Conservation (phyloP, 1,140 invertebrate genomes). For the Drosophila rhopaloa region DNA sequence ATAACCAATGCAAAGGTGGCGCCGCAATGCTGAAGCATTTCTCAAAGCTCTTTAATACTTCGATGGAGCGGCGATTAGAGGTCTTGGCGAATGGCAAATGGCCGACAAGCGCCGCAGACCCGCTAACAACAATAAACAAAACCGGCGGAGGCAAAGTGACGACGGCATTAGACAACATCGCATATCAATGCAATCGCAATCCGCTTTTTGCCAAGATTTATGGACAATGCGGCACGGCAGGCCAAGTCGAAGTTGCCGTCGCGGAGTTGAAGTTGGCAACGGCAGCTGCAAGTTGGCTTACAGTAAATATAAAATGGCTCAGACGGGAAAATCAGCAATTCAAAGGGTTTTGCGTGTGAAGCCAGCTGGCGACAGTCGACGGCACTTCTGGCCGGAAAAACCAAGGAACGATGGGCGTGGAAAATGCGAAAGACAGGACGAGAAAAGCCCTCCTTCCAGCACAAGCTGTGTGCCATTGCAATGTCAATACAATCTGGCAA, state of each 20-base stretch:
- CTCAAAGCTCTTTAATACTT: constrained; percentile 44
- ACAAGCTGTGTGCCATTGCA: constrained; percentile 52
- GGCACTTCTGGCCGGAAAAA: constrained; percentile 26
- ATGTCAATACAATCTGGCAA: constrained; percentile 77
- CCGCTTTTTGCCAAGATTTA: constrained; percentile 77
- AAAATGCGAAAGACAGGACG: not conserved
- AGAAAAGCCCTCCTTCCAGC: constrained; percentile 15
- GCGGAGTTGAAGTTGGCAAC: constrained; percentile 17
- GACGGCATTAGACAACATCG: constrained; percentile 65
- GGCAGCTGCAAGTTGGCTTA: constrained; percentile 40
- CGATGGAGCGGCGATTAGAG: constrained; percentile 48
- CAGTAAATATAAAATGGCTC: constrained; percentile 58
- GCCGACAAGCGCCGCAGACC: constrained; percentile 52
- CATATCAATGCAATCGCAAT: constrained; percentile 75
- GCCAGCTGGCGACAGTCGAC: constrained; percentile 61
- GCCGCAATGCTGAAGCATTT: constrained; percentile 53
- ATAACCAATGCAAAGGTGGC: constrained; percentile 25
- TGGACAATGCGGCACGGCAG: constrained; percentile 59
- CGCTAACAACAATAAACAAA: constrained; percentile 67
- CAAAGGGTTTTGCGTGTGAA: constrained; percentile 71
- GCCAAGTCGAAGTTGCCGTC: constrained; percentile 19
- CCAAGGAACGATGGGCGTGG: not conserved
- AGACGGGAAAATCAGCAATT: constrained; percentile 67
- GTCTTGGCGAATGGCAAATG: constrained; percentile 28
- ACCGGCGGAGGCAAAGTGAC: constrained; percentile 14